Percentiles rank a stretch among this genome's conserved stretches.
phyloP scores from a whole-genome alignment of 1,140 invertebrate species.

The Hetaerina americana region DNA sequence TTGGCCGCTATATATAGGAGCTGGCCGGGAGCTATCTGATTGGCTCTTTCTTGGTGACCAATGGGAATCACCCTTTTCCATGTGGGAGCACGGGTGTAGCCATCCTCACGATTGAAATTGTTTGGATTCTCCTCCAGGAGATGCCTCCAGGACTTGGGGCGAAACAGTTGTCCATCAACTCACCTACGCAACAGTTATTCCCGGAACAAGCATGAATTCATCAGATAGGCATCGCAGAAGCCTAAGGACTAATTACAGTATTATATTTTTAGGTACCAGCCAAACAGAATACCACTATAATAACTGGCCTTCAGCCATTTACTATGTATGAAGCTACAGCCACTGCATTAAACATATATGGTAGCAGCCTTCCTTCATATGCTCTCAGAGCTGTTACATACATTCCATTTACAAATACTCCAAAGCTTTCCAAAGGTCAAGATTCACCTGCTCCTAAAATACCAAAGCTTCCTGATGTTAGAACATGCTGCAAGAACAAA shows the following conservation, averaged over 20 bases:
- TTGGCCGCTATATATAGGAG: no score
- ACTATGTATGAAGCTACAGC: slow-evolving; percentile 72
- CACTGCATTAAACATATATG: slow-evolving; percentile 54
- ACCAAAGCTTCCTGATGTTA: slow-evolving; percentile 53
- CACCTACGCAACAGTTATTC: no score
- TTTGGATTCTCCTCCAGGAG: no score
- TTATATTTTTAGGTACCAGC: slow-evolving; percentile 31
- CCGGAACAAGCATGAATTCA: no score
- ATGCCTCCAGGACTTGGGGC: no score
- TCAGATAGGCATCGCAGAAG: no score
- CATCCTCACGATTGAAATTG: no score
- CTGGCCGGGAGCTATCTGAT: no score
- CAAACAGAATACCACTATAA: slow-evolving; percentile 38
- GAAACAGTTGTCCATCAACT: no score
- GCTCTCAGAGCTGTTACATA: slow-evolving; percentile 51
- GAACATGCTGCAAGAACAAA: slow-evolving; percentile 50
- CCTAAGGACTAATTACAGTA: background rate
- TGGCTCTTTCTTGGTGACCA: no score
- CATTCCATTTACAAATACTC: slow-evolving; percentile 38
- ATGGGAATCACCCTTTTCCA: no score
- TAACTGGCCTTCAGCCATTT: slow-evolving; percentile 48
- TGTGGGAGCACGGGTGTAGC: no score
- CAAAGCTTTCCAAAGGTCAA: background rate
- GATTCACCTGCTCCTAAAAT: slow-evolving; percentile 28
- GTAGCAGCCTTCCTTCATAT: slow-evolving; percentile 57